Base-by-base conservation (phyloP, 35 echinoderm and acorn worm genomes). In the Heliocidaris tuberculata region DNA sequence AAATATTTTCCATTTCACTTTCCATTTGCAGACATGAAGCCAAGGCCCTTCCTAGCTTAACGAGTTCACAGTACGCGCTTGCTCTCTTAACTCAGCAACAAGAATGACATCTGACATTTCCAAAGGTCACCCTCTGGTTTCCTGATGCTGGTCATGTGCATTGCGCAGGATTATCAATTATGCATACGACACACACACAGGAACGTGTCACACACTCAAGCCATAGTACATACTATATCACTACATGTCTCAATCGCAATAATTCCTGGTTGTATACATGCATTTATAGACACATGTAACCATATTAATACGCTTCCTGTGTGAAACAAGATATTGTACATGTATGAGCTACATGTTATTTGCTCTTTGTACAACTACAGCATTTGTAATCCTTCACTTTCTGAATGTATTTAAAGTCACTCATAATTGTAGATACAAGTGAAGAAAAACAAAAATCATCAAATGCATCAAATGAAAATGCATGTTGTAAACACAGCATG, bases 61-160 rank as follows among this genome's bases (percentile, higher is more conserved):
- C 65, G 65, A 78, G 65, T 78, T 78, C 65, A 78, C 65, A n/a
- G 65, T 78, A 78, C 65, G 65, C 65, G 7, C 65, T 42, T 78
- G 65, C 65, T 78, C 65, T 78, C 65, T 78, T 78, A 21, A n/a
- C 65, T 78, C 65, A n/a, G 65, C 65, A 78, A 78, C 65, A n/a
- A 78, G 65, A 78, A 78, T 78, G 65, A 78, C 65, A 78, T 78
- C 65, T 78, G 65, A 78, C 65, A 78, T 78, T 78, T 78, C 65
- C 65, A 78, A 78, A 78, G 65, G 65, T 78, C 65, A 78, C 65
- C 65, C 65, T 78, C 65, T 78, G 27, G 65, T n/a, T 78, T 78
- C 65, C 65, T 78, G 65, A 78, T 78, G 65, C 65, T 78, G 65
- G 65, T 78, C 65, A 78, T 78, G 65, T 78, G 65, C 65, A 78